Conservation (phyloP, 2,888 invertebrate genomes). For the Trachelus tabidus region DNA sequence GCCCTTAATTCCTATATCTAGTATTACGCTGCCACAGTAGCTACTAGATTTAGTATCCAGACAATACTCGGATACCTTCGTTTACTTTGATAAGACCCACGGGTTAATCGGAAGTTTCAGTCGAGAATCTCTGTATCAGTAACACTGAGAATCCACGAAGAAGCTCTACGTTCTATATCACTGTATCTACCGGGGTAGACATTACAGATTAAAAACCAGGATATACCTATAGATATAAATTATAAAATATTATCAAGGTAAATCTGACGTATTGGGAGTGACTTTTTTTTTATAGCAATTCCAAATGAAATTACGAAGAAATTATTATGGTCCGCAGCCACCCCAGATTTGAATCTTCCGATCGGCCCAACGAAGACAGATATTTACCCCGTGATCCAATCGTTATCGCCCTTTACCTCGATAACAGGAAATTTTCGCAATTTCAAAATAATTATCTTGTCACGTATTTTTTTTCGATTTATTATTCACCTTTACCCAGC, state of each 20-base stretch:
- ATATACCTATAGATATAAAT: not conserved
- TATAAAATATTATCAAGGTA: not conserved
- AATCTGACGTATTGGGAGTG: not conserved
- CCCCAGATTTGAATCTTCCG: not conserved
- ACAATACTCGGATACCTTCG: not conserved
- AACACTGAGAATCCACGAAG: not conserved
- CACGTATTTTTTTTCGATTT: not conserved
- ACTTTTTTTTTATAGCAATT: not conserved
- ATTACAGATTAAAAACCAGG: not conserved
- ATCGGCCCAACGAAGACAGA: not conserved
- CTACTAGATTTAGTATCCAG: not conserved
- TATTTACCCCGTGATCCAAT: not conserved
- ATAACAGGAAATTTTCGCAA: not conserved
- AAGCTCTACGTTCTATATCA: not conserved
- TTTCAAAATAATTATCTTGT: not conserved
- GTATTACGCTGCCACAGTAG: not conserved
- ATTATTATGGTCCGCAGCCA: not conserved
- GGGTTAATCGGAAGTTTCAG: not conserved
- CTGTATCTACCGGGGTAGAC: not conserved
- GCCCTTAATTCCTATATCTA: not conserved
- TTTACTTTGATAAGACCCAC: not conserved
- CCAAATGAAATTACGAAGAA: not conserved
- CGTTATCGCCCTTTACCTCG: not conserved
- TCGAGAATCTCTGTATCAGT: not conserved
- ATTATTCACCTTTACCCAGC: not conserved